Evolutionary conservation across 1,140 invertebrate genomes (phyloP), one percentile per base, ranked within the genome.

Genomic region (Bombus consobrinus): DNA sequence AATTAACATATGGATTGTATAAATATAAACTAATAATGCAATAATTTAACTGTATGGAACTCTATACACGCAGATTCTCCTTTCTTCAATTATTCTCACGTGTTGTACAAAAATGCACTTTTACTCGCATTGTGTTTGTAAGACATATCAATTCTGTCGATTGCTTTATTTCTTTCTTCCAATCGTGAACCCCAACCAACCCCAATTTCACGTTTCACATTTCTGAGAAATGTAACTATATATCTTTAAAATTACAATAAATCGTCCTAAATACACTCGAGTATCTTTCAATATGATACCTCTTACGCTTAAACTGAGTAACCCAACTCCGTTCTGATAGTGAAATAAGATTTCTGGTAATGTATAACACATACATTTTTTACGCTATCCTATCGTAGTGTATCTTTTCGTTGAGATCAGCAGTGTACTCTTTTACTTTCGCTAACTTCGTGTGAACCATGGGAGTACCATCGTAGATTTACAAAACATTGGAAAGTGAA

Each of bases 1-100:
- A 57, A 69, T 66, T 62, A 80, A 79, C 41, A 34, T 53, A n/a
- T 22, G n/a, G 6, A 68, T 66, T 32, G n/a, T 79, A 71, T 59
- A 78, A 71, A 71, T 71, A 59, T 80, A 72, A 85, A 85, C 73
- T 85, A 85, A 80, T 47, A 80, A 64, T 72, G 28, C 12, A 80
- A 62, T 85, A 85, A 71, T 78, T 85, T 62, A 80, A 71, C 34
- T 34, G 6, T 34, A 80, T 72, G 41, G 18, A 85, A 85, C 39
- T 72, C 10, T 73, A 37, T 18, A 39, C 41, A 43, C 39, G 39
- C n/a, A 10, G 28, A 47, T 53, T 18, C 3, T 77, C 76, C 72
- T 79, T 64, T 72, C 57, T 53, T 62, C 18, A 80, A 80, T 77
- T 85, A 80, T 85, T n/a, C 53, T 62, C 34, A 64, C 43, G 5